These are phyloP conservation scores for Staurois parvus DNA, from an alignment of 2,797 vertebrate genomes.

Conservation along the genomic window DNA sequence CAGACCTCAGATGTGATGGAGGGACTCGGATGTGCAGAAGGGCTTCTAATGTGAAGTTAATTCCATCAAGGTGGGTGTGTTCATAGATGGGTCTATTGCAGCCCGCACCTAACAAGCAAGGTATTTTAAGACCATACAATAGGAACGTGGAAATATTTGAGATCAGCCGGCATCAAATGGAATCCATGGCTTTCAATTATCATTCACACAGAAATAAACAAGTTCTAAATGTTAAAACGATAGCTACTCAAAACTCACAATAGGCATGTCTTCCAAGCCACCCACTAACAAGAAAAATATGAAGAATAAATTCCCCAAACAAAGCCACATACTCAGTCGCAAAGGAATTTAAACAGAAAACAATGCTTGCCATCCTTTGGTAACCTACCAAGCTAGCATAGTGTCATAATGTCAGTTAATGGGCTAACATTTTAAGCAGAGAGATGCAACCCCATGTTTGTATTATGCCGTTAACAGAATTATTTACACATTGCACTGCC, in stretches of 20 bases:
- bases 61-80: too few species aligned
- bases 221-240: conserved; percentile 13
- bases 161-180: background rate
- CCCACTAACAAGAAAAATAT: conserved; percentile 15
- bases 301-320: background rate
- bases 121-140: background rate
- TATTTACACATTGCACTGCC: conserved; percentile 2
- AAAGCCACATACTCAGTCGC: conserved; percentile 6
- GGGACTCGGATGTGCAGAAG: too few species aligned
- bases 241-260: background rate
- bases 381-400: background rate
- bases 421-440: conserved; percentile 12
- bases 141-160: background rate
- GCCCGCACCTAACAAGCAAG: background rate
- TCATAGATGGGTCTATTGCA: too few species aligned
- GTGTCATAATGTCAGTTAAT: conserved; percentile 41
- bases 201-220: conserved; percentile 30
- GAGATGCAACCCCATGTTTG: conserved; percentile 8
- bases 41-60: too few species aligned
- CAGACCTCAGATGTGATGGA: too few species aligned
- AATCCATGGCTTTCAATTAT: conserved; percentile 5
- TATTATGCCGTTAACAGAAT: conserved; percentile 18
- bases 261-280: background rate
- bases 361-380: conserved; percentile 29
- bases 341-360: conserved; percentile 38